Base-by-base conservation (phyloP, 2,888 invertebrate species). In the Morinoia aosen region DNA sequence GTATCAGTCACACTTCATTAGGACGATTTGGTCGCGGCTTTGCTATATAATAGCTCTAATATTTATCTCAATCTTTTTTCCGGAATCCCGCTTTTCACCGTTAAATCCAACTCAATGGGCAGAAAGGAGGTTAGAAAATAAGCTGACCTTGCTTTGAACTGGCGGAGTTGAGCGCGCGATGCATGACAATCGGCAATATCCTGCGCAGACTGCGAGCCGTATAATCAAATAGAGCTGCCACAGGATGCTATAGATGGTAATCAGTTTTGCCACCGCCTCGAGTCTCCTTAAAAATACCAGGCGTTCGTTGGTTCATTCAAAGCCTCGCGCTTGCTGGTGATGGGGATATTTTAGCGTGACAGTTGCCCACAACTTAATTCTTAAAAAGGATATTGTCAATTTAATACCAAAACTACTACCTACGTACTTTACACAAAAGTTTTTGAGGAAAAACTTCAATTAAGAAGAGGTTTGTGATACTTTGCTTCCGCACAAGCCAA, bases 111-210 rank as follows among this genome's bases (percentile, higher is more conserved):
- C 64, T 64, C 64, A 64, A 64, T 64, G 64, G 64, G 64, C 25
- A 64, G 64, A 64, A 64, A 64, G 64, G 25, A 64, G 64, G 64
- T 64, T 64, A 25, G 64, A 64, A 64, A 64, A 64, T 64, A 64
- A 64, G 64, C 64, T 64, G 64, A 64, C 64, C 64, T 64, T 64
- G 64, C 64, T 64, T 64, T 64, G 64, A 64, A 64, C 64, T 64
- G 64, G 19, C 64, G 64, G 90, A 90, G 90, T 90, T 40, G 40
- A 90, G 40, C 90, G 40, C 40, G 11, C 40, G 33, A 19, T 91
- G 91, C 91, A 91, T 91, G 91, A 91, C 91, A 91, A 91, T 91
- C 91, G 91, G 57, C 57, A 91, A 91, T 91, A 91, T 91, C 91
- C 91, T 91, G 91, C 56, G 91, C 64, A 91, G 91, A 48, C 91